Conservation (phyloP, 2,113 vertebrate species). For the Pollimyrus isidori region DNA sequence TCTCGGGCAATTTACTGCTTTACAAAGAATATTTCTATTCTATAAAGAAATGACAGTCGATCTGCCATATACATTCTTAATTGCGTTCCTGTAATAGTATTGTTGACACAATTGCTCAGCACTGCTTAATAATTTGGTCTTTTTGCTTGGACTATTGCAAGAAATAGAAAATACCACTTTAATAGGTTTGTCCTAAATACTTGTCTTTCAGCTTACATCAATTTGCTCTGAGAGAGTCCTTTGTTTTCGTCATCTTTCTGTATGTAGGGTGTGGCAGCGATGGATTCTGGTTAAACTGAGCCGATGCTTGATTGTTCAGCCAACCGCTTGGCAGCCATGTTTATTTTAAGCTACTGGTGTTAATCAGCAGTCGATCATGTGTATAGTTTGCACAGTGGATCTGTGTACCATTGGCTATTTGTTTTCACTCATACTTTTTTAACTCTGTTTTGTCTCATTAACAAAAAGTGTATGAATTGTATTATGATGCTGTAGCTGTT, state of each 20-base stretch:
- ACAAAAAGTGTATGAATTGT: neutral
- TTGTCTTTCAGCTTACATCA: neutral
- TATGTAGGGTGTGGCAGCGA: neutral
- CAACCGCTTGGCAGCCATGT: neutral
- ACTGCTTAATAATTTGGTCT: neutral
- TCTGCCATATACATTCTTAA: neutral
- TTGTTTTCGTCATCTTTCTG: neutral
- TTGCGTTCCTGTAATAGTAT: neutral
- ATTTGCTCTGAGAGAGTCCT: neutral
- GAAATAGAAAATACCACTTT: neutral
- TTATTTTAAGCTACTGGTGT: neutral
- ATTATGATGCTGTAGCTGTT: neutral
- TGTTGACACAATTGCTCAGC: neutral
- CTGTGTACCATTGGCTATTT: neutral
- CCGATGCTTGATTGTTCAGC: neutral
- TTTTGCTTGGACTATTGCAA: neutral
- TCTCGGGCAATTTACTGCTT: neutral
- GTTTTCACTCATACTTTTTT: neutral
- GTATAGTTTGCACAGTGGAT: neutral
- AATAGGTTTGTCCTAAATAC: neutral
- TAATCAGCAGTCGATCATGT: neutral
- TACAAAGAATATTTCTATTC: neutral
- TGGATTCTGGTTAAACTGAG: neutral
- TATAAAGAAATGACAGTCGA: neutral
- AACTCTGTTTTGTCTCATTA: neutral